phyloP scores from a whole-genome alignment of 2,113 vertebrate genomes.

The Rhabdomys dilectus region DNA sequence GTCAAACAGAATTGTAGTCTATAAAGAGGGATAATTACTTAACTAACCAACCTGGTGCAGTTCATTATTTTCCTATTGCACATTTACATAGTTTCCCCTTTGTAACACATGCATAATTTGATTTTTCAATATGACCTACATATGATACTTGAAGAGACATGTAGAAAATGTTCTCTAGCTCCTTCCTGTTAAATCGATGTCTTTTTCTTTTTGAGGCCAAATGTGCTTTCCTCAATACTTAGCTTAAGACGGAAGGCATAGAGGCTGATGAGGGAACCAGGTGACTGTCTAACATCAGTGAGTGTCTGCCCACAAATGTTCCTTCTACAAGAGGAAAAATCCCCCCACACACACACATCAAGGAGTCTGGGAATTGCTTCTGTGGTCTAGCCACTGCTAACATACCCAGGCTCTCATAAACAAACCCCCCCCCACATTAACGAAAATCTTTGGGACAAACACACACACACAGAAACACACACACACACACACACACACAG shows the following conservation, averaged over 20 bases:
- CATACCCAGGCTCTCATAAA: neutral
- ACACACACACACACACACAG: neutral
- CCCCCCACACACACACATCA: slow-evolving; percentile 84
- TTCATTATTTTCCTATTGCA: slow-evolving; percentile 80
- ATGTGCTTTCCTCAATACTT: slow-evolving; percentile 82
- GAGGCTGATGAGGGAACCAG: slow-evolving; percentile 86
- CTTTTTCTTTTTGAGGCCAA: slow-evolving; percentile 87
- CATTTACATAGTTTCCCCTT: slow-evolving; percentile 63
- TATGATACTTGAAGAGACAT: slow-evolving; percentile 83
- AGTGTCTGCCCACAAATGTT: slow-evolving; percentile 86
- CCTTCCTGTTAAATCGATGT: slow-evolving; percentile 86
- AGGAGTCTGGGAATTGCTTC: slow-evolving; percentile 81
- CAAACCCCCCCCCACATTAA: neutral
- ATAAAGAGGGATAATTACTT: slow-evolving; percentile 65
- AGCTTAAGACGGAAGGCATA: slow-evolving; percentile 84
- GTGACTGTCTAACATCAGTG: slow-evolving; percentile 82
- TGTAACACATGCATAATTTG: slow-evolving; percentile 76
- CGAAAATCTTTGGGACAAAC: neutral
- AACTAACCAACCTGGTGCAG: slow-evolving; percentile 70
- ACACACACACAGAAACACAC: neutral
- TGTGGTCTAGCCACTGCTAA: neutral
- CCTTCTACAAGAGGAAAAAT: slow-evolving; percentile 81
- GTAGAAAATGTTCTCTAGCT: slow-evolving; percentile 82
- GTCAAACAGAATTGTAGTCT: slow-evolving; percentile 46
- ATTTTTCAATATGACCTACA: slow-evolving; percentile 83